Base-by-base conservation (phyloP, 1,140 invertebrate genomes). In the Zaprionus lachaisei region DNA sequence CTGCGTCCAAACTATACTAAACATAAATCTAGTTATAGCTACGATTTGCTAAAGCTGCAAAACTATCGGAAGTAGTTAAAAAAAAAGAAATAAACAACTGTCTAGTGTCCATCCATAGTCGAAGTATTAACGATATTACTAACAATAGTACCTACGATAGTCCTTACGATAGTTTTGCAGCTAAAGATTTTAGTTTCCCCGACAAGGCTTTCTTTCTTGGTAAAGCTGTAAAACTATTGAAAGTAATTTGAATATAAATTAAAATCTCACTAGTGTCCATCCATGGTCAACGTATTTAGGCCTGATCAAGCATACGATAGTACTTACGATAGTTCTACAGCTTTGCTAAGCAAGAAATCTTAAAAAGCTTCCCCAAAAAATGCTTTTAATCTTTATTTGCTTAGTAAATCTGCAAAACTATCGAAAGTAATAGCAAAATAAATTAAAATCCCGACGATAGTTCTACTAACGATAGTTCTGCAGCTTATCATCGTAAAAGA, bases 1-100 rank as follows among this genome's bases (percentile, higher is more conserved):
- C 44, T 63, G 44, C 44, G 44, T 44, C 60, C 44, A 62, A 51
- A 62, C 49, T 60, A 37, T 22, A 22, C 12, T 20, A 67, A 61
- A 51, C n/a, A 11, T 24, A 34, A 55, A 69, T 26, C 15, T 22
- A 65, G 47, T 14, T 55, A 38, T 22, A 64, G 47, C n/a, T 3
- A 17, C 41, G n/a, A 47, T 17, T 17, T 17, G 0, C 2, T 12
- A 2, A 20, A 12, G 47, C 47, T 51, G 47, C 47, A 24, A 56
- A 28, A 56, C 54, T 56, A 56, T 56, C 26, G 54, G 9, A 9
- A 26, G 15, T 56, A n/a, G 4, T 56, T 14, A 5, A 20, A 5
- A 51, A 47, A 22, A 51, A 47, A 47, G n/a, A 34, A 34, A 51
- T 24, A 1, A 24, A 51, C 4, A 22, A 14, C 9, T 51, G 2